Conservation (phyloP, 2,888 invertebrate genomes). For the Spilarctia lutea region DNA sequence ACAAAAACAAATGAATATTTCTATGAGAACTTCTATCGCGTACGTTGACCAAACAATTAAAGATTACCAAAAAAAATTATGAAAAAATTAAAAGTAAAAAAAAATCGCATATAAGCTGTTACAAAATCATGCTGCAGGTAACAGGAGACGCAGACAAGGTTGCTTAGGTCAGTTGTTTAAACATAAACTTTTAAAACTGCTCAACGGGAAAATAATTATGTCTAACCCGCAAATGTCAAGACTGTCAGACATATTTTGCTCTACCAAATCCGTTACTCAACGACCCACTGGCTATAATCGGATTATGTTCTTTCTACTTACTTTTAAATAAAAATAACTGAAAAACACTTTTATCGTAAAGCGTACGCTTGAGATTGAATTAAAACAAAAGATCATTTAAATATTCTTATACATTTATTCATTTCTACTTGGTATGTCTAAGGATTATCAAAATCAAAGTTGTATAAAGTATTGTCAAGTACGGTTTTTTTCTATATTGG, state of each 20-base stretch:
- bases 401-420: background rate
- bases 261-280: conserved; percentile 2
- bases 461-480: too few relatives aligned
- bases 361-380: background rate
- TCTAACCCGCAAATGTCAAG: background rate
- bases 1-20: too few relatives aligned
- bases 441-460: too few relatives aligned
- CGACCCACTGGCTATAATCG: conserved; percentile 6
- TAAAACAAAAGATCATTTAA: background rate
- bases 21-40: too few relatives aligned
- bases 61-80: too few relatives aligned
- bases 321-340: conserved; percentile 11
- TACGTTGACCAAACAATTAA: too few relatives aligned
- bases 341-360: conserved; percentile 2
- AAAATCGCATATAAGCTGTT: background rate
- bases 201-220: background rate
- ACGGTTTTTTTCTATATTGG: too few relatives aligned
- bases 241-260: conserved; percentile 3
- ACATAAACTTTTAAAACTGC: background rate
- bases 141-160: too few relatives aligned
- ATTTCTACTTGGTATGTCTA: too few relatives aligned
- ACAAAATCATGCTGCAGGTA: background rate
- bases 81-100: too few relatives aligned
- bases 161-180: background rate
- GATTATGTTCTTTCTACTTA: conserved; percentile 2